Evolutionary conservation across 2,797 vertebrate genomes (phyloP), one percentile per base, ranked within the genome.

Genomic region (Buphagus erythrorhynchus): DNA sequence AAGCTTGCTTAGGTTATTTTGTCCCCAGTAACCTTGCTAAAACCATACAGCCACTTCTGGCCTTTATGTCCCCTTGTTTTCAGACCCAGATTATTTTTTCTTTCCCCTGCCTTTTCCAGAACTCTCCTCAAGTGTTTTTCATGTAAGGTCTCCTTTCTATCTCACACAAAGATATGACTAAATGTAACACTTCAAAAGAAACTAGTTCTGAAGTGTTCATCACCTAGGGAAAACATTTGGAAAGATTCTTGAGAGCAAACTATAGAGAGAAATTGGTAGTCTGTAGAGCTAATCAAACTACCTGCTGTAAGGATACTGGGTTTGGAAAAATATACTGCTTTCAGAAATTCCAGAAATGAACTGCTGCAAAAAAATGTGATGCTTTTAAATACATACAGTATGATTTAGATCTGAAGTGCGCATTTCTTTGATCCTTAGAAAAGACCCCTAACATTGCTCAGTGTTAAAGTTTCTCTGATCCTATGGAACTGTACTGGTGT

Each of bases 401-500:
- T 48, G n/a, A 25, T 65, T 95, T 73, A 55, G 40, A 51, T 77
- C 61, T 93, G 19, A 25, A 58, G 28, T 3, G 12, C 16, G 20
- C 49, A 63, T 65, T 72, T 63, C 79, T 86, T 80, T 9, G 73
- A 28, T 77, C 52, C 76, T 67, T 45, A 66, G 59, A 54, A 82
- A 84, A 80, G 62, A 71, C 36, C 26, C 57, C 43, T 38, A 71
- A 85, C 48, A 40, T 24, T 69, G 22, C 58, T 95, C 57, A 80
- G 67, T 40, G 13, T 48, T 72, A 73, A 36, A 74, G 82, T 91
- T 97, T 74, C 90, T 95, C 88, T 80, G 78, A 96, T 79, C 88
- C 84, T 83, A 16, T 87, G 92, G 62, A 96, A 91, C 67, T 58
- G 13, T 67, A 57, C 69, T 78, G 71, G 52, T 87, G 78, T 35